Conservation (phyloP, 2,888 invertebrate species). For the Elegia similella region DNA sequence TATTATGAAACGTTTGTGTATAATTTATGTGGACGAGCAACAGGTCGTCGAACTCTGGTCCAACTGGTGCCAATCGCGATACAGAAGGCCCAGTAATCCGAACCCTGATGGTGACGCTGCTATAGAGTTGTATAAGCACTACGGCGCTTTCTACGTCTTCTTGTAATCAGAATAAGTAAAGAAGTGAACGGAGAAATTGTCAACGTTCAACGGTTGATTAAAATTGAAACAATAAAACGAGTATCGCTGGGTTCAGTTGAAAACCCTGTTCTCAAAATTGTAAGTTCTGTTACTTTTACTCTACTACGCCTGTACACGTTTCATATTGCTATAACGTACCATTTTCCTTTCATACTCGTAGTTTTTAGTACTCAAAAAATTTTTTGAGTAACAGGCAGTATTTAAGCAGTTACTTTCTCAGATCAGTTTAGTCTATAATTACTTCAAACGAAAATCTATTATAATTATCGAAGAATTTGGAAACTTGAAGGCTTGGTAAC, state of each 20-base stretch:
- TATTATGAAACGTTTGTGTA: conserved; percentile 42
- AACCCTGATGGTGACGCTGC: conserved; percentile 47
- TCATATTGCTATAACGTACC: too few species aligned
- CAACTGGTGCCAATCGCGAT: conserved; percentile 52
- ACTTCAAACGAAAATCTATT: too few species aligned
- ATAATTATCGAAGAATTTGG: too few species aligned
- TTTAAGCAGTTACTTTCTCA: too few species aligned
- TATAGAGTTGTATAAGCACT: conserved; percentile 69
- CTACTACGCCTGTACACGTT: not conserved
- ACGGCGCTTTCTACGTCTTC: conserved; percentile 69
- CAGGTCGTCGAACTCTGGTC: conserved; percentile 58
- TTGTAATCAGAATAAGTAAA: conserved; percentile 66
- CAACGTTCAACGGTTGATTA: conserved; percentile 58
- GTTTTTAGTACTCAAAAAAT: too few species aligned
- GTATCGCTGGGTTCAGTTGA: conserved; percentile 28
- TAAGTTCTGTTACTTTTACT: not conserved
- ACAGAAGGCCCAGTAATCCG: conserved; percentile 49
- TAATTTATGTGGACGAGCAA: conserved; percentile 38
- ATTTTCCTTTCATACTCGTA: too few species aligned
- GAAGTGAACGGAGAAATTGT: conserved; percentile 74
- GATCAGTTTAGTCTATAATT: too few species aligned
- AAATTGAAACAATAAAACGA: conserved; percentile 55
- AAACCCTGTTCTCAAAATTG: not conserved
- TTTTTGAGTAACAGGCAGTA: too few species aligned
- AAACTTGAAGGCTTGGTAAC: too few species aligned